Evolutionary conservation across 2,888 invertebrate genomes (phyloP), one percentile per base, ranked within the genome.

Genomic region (Drosophila paracracens): DNA sequence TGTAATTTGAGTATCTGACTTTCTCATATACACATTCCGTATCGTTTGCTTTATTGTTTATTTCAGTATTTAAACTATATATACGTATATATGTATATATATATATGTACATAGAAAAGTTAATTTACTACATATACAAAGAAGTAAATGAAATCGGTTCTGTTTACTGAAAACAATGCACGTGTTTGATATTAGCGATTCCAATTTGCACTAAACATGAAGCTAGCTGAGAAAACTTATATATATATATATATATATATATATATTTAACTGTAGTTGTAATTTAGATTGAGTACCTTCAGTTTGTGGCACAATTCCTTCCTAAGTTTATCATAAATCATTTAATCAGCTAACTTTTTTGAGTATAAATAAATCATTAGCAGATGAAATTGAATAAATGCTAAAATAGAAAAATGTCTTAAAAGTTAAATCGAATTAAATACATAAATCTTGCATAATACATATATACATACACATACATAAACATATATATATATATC

Each of bases 1-100:
- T 48, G 48, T 38, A 48, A 67, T 52, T 52, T 35, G 29, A 52
- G n/a, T 33, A 46, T 16, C 21, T 29, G 36, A 16, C 38, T 16
- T 50, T 40, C 25, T 7, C 46, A 46, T 27, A 48, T 46, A 54
- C 11, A 35, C 11, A 46, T 16, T 46, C 25, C 36, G 27, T 58
- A 46, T 58, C 25, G 33, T 21, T 33, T 43, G 11, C 31, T 33
- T 33, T 27, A 11, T 36, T 36, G 35, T 40, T 7, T 53, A n/a
- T 36, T 38, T 53, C 16, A 21, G 21, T 18, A 18, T 31, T 48
- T n/a, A 2, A 48, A 21, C 7, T 35, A 4, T 27, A 8, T 40
- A 40, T 3, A 35, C 6, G 13, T 0, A 13, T 0, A 54, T 46
- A 35, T 5, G 13, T 7, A 7, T 27, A 16, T 8, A 1, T 6